Evolutionary conservation across 2,888 invertebrate species (phyloP), one percentile per base, ranked within the genome.

Genomic region (Erpobdella octoculata): DNA sequence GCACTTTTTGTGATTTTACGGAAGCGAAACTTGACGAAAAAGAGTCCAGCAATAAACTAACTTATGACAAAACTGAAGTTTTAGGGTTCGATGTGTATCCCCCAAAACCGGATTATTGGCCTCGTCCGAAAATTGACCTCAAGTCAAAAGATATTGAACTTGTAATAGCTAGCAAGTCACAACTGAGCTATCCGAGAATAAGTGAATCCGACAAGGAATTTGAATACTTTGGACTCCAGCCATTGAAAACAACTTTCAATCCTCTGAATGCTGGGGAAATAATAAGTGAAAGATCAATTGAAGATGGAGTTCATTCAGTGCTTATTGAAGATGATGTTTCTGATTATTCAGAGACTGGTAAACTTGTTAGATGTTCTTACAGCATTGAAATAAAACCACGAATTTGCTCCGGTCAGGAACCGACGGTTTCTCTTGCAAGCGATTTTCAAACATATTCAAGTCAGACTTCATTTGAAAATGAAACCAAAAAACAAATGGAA

Each of bases 141-240:
- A 53, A 53, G 8, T 28, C 53, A 25, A 53, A 53, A 53, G 53
- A 25, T 53, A 2, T 53, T 53, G 28, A 53, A 25, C 28, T 53
- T 21, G 53, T 53, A 8, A 18, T 53, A 28, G 53, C 21, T n/a
- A 9, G 53, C 28, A 53, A 53, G 53, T 12, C 53, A 18, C 53
- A 53, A 28, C 53, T 53, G 15, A 25, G 53, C 53, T 53, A 53
- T 8, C 53, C 53, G 21, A 53, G 21, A 53, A 28, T 25, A n/a
- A 53, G 53, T 53, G 28, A 28, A 25, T 28, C 21, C 28, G 62
- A 62, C n/a, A 35, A 62, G 35, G 28, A 62, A 9, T 62, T 62
- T 18, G 62, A 62, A 31, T 62, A 62, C 31, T 62, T 62, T 35
- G 62, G 62, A 62, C 31, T 62, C 33, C 62, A 62, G 35, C 62